phyloP scores from a whole-genome alignment of 2,888 invertebrate species.

The Cheilosia soror region DNA sequence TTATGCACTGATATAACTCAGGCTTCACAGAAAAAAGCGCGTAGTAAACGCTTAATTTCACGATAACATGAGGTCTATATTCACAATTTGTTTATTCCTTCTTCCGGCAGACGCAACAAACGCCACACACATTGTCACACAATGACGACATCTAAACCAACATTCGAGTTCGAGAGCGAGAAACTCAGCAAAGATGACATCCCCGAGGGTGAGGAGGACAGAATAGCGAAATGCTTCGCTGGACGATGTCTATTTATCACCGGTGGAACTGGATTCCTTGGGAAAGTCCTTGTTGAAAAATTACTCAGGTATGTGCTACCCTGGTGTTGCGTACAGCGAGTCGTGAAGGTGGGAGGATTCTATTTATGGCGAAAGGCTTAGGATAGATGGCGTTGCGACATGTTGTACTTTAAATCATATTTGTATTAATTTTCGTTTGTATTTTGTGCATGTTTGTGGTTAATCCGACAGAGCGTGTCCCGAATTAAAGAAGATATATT shows the following conservation, averaged over 20 bases:
- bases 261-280: constrained; percentile 84
- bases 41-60: neutral
- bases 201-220: constrained; percentile 81
- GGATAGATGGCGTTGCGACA: constrained; percentile 64
- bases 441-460: constrained; percentile 48
- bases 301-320: constrained; percentile 80
- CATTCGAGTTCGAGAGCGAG: constrained; percentile 79
- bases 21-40: neutral
- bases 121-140: neutral
- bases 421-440: constrained; percentile 65
- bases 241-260: constrained; percentile 82
- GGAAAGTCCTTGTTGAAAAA: constrained; percentile 84
- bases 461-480: constrained; percentile 87
- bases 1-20: constrained; percentile 4
- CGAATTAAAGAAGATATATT: constrained; percentile 90
- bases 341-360: constrained; percentile 81
- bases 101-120: constrained; percentile 28
- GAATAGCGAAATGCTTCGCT: constrained; percentile 81
- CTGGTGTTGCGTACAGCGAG: constrained; percentile 1
- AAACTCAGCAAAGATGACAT: constrained; percentile 77
- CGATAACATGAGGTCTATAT: constrained; percentile 1
- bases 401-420: constrained; percentile 71
- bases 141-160: constrained; percentile 80
- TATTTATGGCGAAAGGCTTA: constrained; percentile 53
- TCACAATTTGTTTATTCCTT: constrained; percentile 15